These are phyloP conservation scores for Neuroterus valhalla DNA, from an alignment of 1,140 invertebrate genomes.

Conservation along the genomic window DNA sequence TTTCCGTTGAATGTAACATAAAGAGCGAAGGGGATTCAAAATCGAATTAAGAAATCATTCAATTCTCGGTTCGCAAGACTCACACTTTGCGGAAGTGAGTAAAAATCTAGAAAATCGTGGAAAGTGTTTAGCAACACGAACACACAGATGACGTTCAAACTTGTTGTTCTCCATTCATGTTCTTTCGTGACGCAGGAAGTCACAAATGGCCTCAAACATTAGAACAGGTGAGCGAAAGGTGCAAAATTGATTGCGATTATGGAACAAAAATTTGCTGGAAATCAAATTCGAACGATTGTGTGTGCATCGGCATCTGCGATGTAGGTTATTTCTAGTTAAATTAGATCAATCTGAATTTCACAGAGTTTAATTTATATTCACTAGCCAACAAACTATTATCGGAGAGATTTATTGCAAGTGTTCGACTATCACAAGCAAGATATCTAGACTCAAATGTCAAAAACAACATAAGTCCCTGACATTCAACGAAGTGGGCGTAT, in stretches of 20 bases:
- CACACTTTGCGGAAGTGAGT: neutral
- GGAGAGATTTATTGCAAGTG: too few species aligned
- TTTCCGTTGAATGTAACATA: too few species aligned
- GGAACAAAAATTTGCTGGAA: neutral
- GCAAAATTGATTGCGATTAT: constrained; percentile 32
- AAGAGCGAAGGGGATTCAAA: too few species aligned
- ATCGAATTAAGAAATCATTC: too few species aligned
- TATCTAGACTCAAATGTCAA: constrained; percentile 11
- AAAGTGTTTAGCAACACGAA: neutral
- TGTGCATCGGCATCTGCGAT: neutral
- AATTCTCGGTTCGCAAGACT: too few species aligned
- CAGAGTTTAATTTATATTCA: constrained; percentile 15
- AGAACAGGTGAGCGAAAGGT: constrained; percentile 63
- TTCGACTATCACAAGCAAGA: constrained; percentile 10
- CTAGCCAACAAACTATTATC: neutral
- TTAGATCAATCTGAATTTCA: constrained; percentile 32
- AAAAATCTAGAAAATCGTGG: neutral
- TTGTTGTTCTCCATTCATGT: too few species aligned
- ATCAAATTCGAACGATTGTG: neutral
- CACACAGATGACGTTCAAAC: neutral
- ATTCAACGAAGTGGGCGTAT: constrained; percentile 48
- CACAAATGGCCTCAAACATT: constrained; percentile 67
- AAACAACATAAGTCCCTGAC: neutral
- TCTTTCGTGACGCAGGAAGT: constrained; percentile 24
- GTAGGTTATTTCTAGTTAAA: constrained; percentile 33